These are phyloP conservation scores for Epinephelus coioides DNA, from an alignment of 2,797 vertebrate genomes.

Conservation along the genomic window DNA sequence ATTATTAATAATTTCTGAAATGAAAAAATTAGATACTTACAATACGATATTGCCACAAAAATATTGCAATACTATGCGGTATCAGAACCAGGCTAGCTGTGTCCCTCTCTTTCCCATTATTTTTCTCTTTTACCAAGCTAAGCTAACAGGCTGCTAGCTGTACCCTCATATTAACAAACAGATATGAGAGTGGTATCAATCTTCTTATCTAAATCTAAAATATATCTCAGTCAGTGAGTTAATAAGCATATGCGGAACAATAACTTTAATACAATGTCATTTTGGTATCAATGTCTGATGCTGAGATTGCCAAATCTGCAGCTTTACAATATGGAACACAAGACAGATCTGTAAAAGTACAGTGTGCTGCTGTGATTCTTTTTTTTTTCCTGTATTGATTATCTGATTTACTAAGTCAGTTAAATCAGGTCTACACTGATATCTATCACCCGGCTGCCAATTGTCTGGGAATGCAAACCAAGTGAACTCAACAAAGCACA, in stretches of 20 bases:
- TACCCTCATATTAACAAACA: neutral
- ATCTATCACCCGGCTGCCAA: conserved; percentile 57
- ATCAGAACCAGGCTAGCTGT: neutral
- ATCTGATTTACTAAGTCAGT: conserved; percentile 41
- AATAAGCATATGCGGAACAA: too few relatives aligned
- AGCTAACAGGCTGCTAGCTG: neutral
- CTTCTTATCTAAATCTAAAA: neutral
- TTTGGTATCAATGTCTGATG: neutral
- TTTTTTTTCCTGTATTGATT: conserved; percentile 51
- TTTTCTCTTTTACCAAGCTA: neutral
- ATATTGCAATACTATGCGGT: too few relatives aligned
- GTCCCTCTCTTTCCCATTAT: too few relatives aligned
- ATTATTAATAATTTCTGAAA: too few relatives aligned
- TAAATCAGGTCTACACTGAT: conserved; percentile 47
- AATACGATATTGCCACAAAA: too few relatives aligned
- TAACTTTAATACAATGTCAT: neutral
- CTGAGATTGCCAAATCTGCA: neutral
- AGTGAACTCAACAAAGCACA: conserved; percentile 44
- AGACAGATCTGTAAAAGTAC: conserved; percentile 4
- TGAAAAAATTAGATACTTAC: too few relatives aligned
- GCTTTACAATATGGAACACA: neutral
- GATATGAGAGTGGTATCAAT: neutral
- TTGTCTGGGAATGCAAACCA: conserved; percentile 48
- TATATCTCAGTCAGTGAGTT: neutral
- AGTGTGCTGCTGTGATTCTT: conserved; percentile 17